Base-by-base conservation (phyloP, 2,797 vertebrate genomes). In the Leucoraja ocellata region DNA sequence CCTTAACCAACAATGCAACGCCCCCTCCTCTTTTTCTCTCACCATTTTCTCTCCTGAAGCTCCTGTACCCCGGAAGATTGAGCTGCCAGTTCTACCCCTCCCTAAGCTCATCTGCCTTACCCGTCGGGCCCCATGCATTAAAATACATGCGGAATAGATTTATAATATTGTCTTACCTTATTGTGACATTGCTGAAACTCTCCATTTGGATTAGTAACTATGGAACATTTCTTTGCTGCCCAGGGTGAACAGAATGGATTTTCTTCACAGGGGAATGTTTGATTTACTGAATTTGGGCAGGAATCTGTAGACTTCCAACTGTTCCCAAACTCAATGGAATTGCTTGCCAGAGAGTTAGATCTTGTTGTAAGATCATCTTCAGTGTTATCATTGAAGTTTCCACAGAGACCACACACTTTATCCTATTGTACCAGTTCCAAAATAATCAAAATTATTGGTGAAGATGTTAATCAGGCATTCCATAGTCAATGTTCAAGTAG, bases 241-340 rank as follows among this genome's bases (percentile, higher is more conserved):
- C 97, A 97, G 61, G 96, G 94, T 81, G 95, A 95, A 93, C 98
- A 98, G 94, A 98, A 98, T 1, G 97, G 96, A 93, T 97, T 96
- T 0, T 95, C 96, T 93, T 97, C 96, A 93, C 98, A 98, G 0
- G 97, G 96, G 94, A 97, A 98, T 58, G 94, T 95, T 91, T 97
- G 97, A 0, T 93, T 90, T 16, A 94, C 95, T 61, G 96, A 96
- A 65, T 98, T 96, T 0, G 96, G 95, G 93, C 98, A 98, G 9
- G 96, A 11, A 28, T 36, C n/a, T 68, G 7, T 65, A 68, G 84
- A 36, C 23, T 88, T 21, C 84, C 84, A 88, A 68, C 84, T 88
- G 84, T 68, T 88, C 5, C 84, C 84, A 36, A 88, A 88, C 2
- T 68, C 84, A 88, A 68, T 23, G 61, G n/a, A 1, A 32, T 16